Base-by-base conservation (phyloP, 2,797 vertebrate species). In the Sebastes steindachneri region DNA sequence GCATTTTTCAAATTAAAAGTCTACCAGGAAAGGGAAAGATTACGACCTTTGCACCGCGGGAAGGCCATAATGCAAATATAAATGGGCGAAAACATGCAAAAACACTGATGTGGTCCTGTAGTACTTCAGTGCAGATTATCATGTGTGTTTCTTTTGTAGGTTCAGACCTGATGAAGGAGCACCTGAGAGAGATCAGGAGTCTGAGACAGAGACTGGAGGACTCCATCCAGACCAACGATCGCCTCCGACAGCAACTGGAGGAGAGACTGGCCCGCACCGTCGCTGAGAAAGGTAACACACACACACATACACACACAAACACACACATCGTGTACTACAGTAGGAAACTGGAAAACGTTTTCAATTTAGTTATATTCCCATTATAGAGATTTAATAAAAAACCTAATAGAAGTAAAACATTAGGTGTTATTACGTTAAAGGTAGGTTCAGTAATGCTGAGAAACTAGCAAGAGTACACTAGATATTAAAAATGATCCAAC, bases 151-250 rank as follows among this genome's bases (percentile, higher is more conserved):
- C 2, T 23, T 45, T 66, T 82, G 21, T 29, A 97, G 97, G 96
- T 25, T 83, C 97, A 4, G 96, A 97, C 63, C 89, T 99, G 85
- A 95, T 98, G 86, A 96, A 97, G 75, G 97, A 98, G 54, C 97
- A 99, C 70, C 93, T 99, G 73, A 84, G 90, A 7, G 98, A 99
- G 93, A 97, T 99, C 82, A 92, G 96, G 55, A 95, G 89, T 87
- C 95, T 99, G 64, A 96, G 96, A 9, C 96, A 95, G 90, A 96
- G 95, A 28, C 95, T 99, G 1, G 97, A 98, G 83, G 97, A 98
- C 71, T 98, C 98, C 82, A 98, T 99, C 87, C 96, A 96, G 87
- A 97, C 96, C 86, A 98, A 99, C 0, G 96, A 99, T 77, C 95
- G 95, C 3, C 96, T 99, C 25, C 91, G 97, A 31, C 95, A 96